Conservation (phyloP, 2,113 vertebrate genomes). For the Siphamia tubifer region DNA sequence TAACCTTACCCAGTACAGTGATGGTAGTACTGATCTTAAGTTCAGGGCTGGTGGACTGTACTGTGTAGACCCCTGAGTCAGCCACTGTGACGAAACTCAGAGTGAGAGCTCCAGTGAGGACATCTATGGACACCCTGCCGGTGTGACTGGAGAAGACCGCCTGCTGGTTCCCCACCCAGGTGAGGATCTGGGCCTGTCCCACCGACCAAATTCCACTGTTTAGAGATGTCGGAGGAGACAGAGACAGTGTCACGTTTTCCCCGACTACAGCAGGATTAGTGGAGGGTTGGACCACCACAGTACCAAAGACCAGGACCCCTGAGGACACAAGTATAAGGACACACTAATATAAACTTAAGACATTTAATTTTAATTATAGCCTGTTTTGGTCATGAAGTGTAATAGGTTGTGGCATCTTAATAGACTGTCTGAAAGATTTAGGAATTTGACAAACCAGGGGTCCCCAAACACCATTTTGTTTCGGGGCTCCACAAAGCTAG, state of each 20-base stretch:
- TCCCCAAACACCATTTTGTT: no score
- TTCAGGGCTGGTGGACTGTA: constrained; percentile 27
- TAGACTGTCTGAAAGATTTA: no score
- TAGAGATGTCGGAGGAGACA: constrained; percentile 8
- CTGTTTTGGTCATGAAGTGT: no score
- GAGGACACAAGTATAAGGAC: background rate
- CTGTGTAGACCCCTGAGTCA: constrained; percentile 56
- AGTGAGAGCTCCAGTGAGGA: constrained; percentile 43
- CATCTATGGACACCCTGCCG: constrained; percentile 37
- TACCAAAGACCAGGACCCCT: constrained; percentile 18
- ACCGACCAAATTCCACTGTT: constrained; percentile 46
- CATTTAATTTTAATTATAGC: no score
- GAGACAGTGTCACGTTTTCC: constrained; percentile 39
- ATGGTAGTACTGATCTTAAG: constrained; percentile 25
- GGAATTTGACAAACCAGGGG: no score
- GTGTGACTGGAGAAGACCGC: constrained; percentile 9
- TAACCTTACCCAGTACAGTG: constrained; percentile 53
- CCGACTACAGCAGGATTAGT: constrained; percentile 38
- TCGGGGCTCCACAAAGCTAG: no score
- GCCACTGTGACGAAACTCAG: constrained; percentile 34
- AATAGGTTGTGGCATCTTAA: no score
- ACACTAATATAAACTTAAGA: no score
- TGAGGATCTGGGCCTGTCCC: constrained; percentile 36
- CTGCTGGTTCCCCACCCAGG: constrained; percentile 33
- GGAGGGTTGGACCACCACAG: constrained; percentile 46